A percentile compares a stretch with the other conserved stretches of the same genome.
Conservation (phyloP, 2,888 invertebrate genomes). For the Pyrgus malvae region DNA sequence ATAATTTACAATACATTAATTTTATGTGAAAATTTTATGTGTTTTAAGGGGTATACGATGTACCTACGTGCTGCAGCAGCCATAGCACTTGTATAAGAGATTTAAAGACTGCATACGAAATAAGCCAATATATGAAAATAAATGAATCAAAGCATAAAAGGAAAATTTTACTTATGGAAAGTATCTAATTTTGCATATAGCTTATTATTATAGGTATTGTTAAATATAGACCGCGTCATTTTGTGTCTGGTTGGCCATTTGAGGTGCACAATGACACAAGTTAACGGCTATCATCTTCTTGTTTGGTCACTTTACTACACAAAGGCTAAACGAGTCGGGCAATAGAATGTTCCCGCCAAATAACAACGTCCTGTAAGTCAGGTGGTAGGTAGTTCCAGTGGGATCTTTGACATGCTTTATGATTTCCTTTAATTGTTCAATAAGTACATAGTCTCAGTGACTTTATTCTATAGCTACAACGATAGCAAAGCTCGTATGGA, state of each 20-base stretch:
- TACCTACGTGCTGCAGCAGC: too few species aligned
- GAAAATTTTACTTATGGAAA: too few species aligned
- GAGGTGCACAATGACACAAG: constrained; percentile 49
- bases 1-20: constrained; percentile 71
- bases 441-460: background rate
- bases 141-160: too few species aligned
- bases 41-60: too few species aligned
- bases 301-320: constrained; percentile 63
- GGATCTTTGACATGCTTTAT: constrained; percentile 51
- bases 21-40: too few species aligned
- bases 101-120: too few species aligned
- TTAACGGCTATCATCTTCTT: constrained; percentile 61
- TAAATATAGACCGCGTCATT: constrained; percentile 2
- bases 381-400: constrained; percentile 39
- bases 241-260: constrained; percentile 7
- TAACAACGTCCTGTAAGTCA: constrained; percentile 65
- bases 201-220: background rate
- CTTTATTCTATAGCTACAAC: too few species aligned
- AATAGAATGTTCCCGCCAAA: constrained; percentile 58
- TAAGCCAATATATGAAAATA: too few species aligned
- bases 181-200: background rate
- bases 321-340: constrained; percentile 53
- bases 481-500: too few species aligned
- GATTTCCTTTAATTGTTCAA: constrained; percentile 43
- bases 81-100: too few species aligned